phyloP scores from a whole-genome alignment of 2,888 invertebrate species.

The Calameuta pallipes region DNA sequence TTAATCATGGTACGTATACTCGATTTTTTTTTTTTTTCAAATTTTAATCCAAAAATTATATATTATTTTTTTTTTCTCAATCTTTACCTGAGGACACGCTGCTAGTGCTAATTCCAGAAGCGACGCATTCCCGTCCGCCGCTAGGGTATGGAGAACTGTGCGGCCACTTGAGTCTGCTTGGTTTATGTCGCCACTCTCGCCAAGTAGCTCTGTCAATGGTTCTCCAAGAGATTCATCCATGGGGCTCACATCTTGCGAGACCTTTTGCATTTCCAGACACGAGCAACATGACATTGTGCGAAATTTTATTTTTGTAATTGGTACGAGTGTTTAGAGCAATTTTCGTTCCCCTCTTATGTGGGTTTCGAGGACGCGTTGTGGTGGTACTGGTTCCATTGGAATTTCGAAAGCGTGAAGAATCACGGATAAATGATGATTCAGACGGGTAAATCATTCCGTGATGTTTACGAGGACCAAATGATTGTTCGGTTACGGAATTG shows the following conservation, averaged over 20 bases:
- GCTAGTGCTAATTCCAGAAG: slow-evolving; percentile 74
- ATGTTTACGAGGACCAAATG: neutral
- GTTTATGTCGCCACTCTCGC: slow-evolving; percentile 68
- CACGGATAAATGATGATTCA: neutral
- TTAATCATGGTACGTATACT: neutral
- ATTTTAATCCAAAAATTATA: no score
- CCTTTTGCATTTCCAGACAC: slow-evolving; percentile 38
- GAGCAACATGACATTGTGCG: neutral
- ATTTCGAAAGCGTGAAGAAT: neutral
- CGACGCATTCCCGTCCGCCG: slow-evolving; percentile 80
- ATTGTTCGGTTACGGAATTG: neutral
- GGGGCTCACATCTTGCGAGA: slow-evolving; percentile 62
- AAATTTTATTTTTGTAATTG: neutral
- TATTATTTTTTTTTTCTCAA: no score
- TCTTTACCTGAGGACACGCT: slow-evolving; percentile 68
- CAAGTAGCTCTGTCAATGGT: slow-evolving; percentile 64
- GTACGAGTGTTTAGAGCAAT: neutral
- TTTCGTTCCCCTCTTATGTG: neutral
- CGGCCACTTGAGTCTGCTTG: slow-evolving; percentile 73
- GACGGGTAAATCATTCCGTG: neutral
- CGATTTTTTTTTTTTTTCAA: neutral
- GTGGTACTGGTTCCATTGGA: neutral
- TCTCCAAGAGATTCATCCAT: slow-evolving; percentile 63
- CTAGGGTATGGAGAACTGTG: slow-evolving; percentile 80
- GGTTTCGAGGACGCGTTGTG: neutral